phyloP scores from a whole-genome alignment of 2,888 invertebrate species.

The Silvanus unidentatus region DNA sequence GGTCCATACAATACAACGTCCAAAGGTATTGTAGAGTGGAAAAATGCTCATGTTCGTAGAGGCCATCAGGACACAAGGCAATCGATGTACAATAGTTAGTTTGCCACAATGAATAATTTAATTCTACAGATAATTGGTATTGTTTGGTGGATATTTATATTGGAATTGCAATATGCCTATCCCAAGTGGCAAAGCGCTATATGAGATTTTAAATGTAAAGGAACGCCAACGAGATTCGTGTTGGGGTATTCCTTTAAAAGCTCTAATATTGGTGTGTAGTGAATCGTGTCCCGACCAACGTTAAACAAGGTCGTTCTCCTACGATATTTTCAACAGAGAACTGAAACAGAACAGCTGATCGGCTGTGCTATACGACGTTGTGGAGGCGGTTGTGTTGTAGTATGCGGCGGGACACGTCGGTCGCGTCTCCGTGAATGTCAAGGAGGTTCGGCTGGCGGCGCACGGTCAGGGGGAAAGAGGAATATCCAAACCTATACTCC shows the following conservation, averaged over 20 bases:
- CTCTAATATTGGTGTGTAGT: slow-evolving; percentile 5
- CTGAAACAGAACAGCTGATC: slow-evolving; percentile 24
- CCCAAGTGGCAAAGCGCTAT: too few species aligned
- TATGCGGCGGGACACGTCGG: slow-evolving; percentile 5
- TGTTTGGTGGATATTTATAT: background rate
- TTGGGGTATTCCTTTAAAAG: slow-evolving; percentile 12
- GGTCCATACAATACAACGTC: slow-evolving; percentile 37
- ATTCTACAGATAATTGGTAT: slow-evolving; percentile 34
- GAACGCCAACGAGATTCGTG: slow-evolving; percentile 20
- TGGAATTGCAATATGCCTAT: too few species aligned
- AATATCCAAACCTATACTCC: background rate
- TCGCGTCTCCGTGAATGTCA: slow-evolving; percentile 14
- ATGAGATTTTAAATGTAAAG: too few species aligned
- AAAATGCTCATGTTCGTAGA: slow-evolving; percentile 35
- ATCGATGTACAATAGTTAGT: slow-evolving; percentile 41
- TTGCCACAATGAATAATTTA: slow-evolving; percentile 39
- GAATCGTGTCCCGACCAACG: slow-evolving; percentile 17
- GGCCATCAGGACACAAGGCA: slow-evolving; percentile 39
- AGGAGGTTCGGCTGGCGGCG: slow-evolving; percentile 11
- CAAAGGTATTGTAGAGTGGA: slow-evolving; percentile 38
- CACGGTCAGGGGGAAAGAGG: slow-evolving; percentile 9
- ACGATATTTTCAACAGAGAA: slow-evolving; percentile 23
- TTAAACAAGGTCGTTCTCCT: slow-evolving; percentile 31
- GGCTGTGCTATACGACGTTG: slow-evolving; percentile 6
- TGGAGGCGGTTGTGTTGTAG: background rate